phyloP scores from a whole-genome alignment of 2,797 vertebrate genomes.

The Lutjanus argentimaculatus region DNA sequence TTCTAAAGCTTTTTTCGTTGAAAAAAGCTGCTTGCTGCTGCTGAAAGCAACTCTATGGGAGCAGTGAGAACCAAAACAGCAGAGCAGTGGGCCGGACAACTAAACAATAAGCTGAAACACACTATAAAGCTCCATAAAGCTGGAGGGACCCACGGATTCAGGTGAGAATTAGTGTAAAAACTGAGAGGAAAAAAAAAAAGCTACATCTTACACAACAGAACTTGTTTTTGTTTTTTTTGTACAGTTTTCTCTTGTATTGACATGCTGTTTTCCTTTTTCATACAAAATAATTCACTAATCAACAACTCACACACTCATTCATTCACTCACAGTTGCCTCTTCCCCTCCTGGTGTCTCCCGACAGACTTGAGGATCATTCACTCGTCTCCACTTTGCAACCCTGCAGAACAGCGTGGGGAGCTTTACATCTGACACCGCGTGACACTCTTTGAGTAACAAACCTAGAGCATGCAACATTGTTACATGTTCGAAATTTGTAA shows the following conservation, averaged over 20 bases:
- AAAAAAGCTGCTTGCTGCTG: background rate
- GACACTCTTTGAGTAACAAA: constrained; percentile 31
- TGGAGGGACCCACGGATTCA: background rate
- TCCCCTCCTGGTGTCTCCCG: constrained; percentile 5
- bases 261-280: background rate
- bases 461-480: background rate
- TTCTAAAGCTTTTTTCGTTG: background rate
- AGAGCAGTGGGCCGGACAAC: too few species aligned
- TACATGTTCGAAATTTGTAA: constrained; percentile 33
- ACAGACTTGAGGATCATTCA: background rate
- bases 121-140: background rate
- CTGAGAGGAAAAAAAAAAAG: too few species aligned
- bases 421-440: constrained; percentile 28
- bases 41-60: too few species aligned
- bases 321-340: background rate
- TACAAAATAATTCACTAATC: background rate
- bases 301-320: background rate
- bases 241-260: too few species aligned
- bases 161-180: background rate
- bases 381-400: constrained; percentile 12
- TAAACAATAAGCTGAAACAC: background rate
- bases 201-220: too few species aligned
- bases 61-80: too few species aligned
- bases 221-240: too few species aligned
- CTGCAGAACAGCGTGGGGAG: constrained; percentile 16